These are phyloP conservation scores for Nothoprocta pentlandii DNA, from an alignment of 2,113 vertebrate genomes.

Conservation along the genomic window DNA sequence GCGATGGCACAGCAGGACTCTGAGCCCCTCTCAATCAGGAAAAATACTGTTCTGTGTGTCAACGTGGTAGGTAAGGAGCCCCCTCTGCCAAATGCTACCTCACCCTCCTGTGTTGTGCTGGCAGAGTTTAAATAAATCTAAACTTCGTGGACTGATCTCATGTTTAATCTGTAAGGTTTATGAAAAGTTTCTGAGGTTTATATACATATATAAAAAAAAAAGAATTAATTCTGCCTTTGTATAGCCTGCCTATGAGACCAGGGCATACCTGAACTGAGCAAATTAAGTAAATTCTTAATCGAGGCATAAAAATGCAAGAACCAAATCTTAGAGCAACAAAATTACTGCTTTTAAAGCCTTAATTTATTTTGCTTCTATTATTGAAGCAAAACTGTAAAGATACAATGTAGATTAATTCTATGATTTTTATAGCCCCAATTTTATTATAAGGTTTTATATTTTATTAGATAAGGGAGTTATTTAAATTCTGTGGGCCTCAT, in stretches of 20 bases:
- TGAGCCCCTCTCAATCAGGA: not conserved
- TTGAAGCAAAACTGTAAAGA: constrained; percentile 64
- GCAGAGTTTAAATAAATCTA: not conserved
- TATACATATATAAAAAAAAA: not conserved
- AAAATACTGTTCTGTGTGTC: not conserved
- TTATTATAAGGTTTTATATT: constrained; percentile 65
- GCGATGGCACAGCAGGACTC: not conserved
- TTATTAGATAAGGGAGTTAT: constrained; percentile 67
- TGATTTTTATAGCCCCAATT: constrained; percentile 58
- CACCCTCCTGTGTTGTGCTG: not conserved
- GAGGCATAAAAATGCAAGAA: constrained; percentile 52
- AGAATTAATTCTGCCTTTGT: constrained; percentile 43
- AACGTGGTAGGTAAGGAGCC: not conserved
- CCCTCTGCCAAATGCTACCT: not conserved
- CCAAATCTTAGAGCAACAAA: constrained; percentile 60
- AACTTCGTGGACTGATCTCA: not conserved
- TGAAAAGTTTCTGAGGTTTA: not conserved
- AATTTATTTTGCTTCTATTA: constrained; percentile 69
- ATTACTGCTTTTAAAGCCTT: constrained; percentile 66
- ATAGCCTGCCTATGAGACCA: not conserved
- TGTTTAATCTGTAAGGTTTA: not conserved
- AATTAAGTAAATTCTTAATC: constrained; percentile 46
- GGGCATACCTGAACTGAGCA: not conserved
- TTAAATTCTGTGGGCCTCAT: constrained; percentile 52
- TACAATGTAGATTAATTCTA: constrained; percentile 69